Base-by-base conservation (phyloP, 2,113 vertebrate species). In the Pomatorhinus ruficollis region DNA sequence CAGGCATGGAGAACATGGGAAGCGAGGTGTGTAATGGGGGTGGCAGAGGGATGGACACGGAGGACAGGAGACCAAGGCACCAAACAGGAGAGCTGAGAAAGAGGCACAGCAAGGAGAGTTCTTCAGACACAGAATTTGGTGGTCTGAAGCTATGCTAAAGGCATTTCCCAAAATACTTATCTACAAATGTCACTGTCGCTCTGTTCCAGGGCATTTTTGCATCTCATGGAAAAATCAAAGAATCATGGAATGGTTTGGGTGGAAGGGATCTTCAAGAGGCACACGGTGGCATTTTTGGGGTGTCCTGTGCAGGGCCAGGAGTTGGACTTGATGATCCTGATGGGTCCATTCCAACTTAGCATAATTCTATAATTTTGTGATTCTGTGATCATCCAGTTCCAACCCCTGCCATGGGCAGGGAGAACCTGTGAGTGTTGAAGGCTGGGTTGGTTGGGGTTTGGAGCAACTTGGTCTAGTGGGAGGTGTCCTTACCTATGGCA, bases 281-380 rank as follows among this genome's bases (percentile, higher is more conserved):
- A 12, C 45, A 44, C 1, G 0, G 21, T 68, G 45, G 11, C 21
- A 60, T 27, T 68, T 2, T 27, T 86, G 44, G 27, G 22, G 64
- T 61, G 19, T 53, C 45, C 15, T 53, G 33, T 39, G 45, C 4
- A 53, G 39, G 45, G 15, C 18, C 27, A 27, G 45, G 33, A 45
- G 14, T 1, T 53, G 45, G 27, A 53, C 8, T 39, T 0, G 0
- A 18, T 53, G 18, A 45, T 28, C 23, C 45, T 45, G 33, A 45
- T 53, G 33, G 22, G 12, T 39, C 18, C 37, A 44, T 52, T 33
- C 39, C 37, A 52, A 33, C 27, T 39, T 49, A 23, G 11, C 28
- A 13, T 2, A n/a, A 33, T 53, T 69, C 39, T 12, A 1, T 11
- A 13, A 45, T 60, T 37, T 12, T 24, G 4, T 61, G 33, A 13